A percentile compares a stretch with the other conserved stretches of the same genome.
These are phyloP conservation scores for Noctua fimbriata DNA, from an alignment of 2,888 invertebrate species.

Conservation along the genomic window DNA sequence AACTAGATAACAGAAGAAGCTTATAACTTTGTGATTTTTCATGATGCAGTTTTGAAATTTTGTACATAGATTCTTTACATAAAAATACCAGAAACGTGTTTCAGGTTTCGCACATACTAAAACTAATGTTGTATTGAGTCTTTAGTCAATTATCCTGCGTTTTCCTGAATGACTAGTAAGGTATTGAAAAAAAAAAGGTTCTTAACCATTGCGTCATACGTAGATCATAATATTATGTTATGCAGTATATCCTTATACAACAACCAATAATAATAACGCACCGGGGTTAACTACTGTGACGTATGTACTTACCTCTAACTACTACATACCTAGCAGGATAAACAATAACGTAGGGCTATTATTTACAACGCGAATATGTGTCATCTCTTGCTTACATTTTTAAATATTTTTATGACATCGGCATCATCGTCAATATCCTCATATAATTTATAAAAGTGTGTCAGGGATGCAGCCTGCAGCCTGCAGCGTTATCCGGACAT, in stretches of 20 bases:
- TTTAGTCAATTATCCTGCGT: not conserved
- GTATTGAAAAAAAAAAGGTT: not conserved
- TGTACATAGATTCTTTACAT: no score
- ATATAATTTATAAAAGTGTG: conserved; percentile 20
- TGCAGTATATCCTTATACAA: conserved; percentile 2
- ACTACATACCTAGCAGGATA: conserved; percentile 30
- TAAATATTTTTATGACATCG: not conserved
- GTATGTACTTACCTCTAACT: not conserved
- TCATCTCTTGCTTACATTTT: conserved; percentile 6
- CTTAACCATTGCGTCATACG: not conserved
- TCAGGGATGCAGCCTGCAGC: conserved; percentile 11
- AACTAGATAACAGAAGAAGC: no score
- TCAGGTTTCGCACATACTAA: no score
- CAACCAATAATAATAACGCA: conserved; percentile 7
- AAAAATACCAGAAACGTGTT: no score
- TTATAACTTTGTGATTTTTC: no score
- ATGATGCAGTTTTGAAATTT: no score
- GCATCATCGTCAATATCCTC: not conserved
- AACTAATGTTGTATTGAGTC: no score
- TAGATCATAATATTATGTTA: not conserved
- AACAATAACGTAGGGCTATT: conserved; percentile 10
- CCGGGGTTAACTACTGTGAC: conserved; percentile 27
- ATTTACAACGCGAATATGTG: conserved; percentile 1
- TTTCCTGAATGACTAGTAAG: not conserved
- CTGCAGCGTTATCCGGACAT: conserved; percentile 21